phyloP scores from a whole-genome alignment of 2,797 vertebrate species.

The Scolopax rusticola region DNA sequence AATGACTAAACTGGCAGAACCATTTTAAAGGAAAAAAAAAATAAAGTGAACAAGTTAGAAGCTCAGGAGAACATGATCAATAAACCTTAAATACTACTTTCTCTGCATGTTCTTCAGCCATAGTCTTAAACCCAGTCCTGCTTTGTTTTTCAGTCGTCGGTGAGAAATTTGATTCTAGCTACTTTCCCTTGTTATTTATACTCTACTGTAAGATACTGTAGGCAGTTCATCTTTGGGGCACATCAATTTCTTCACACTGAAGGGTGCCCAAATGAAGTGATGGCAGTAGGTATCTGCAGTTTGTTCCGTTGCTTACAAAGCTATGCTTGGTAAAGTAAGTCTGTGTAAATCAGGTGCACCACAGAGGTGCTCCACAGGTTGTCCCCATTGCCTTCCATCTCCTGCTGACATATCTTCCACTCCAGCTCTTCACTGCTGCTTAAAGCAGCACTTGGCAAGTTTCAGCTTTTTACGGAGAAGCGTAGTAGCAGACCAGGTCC shows the following conservation, averaged over 20 bases:
- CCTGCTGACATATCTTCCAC: not conserved
- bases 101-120: rapidly evolving
- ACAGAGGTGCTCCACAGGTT: not conserved
- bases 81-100: not conserved
- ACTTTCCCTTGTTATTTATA: not conserved
- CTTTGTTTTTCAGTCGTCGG: not conserved
- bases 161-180: not conserved
- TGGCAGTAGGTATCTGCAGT: not conserved
- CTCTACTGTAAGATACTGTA: not conserved
- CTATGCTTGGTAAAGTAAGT: not conserved
- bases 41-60: not conserved
- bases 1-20: not conserved
- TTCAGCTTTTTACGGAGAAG: not conserved
- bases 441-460: not conserved
- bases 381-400: not conserved
- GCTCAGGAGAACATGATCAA: not conserved
- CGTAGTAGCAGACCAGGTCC: not conserved
- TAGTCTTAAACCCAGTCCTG: not conserved
- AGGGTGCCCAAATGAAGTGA: not conserved
- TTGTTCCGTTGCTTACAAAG: not conserved
- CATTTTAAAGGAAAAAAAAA: not conserved
- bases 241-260: not conserved
- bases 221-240: not conserved
- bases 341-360: not conserved
- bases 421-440: not conserved